Base-by-base conservation (phyloP, 2,113 vertebrate genomes). In the Leucopsar rothschildi region DNA sequence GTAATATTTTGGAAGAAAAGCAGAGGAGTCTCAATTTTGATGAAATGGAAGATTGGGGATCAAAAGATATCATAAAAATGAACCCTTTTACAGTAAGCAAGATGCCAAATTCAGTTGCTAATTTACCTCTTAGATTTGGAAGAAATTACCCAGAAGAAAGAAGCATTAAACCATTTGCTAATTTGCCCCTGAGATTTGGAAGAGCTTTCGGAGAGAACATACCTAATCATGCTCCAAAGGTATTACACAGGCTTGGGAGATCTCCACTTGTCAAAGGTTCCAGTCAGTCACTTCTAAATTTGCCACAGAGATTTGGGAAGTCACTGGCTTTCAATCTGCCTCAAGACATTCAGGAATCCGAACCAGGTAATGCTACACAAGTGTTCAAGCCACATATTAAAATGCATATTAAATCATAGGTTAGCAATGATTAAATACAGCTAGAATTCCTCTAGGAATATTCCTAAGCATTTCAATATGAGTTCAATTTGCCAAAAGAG, bases 141-240 rank as follows among this genome's bases (percentile, higher is more conserved):
- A 98, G 98, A 91, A 95, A 94, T 75, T 25, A 57, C 37, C 87
- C 56, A 40, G 92, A 97, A 88, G 86, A 95, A 93, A 98, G 96
- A 89, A 95, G 95, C 45, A 77, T 96, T 28, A 95, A 96, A 64
- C 88, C 94, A 27, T 76, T 86, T 40, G 84, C 91, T 93, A 97
- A 96, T 78, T 91, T 98, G 76, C 98, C 97, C 66, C 85, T 98
- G 81, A 95, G 97, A 92, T 98, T 98, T 92, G 98, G 98, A 80
- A 98, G 97, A 96, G 96, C 93, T 55, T 92, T 80, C 87, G 86
- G 83, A 71, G 93, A 93, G 6, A 91, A 64, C 37, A 66, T 85
- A 39, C 60, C 40, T 14, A 94, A 95, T 50, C 59, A 1, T 14
- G 19, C 63, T 63, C 87, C 90, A 49, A 96, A 97, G 68, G 90